phyloP scores from a whole-genome alignment of 2,113 vertebrate species.

The Genyomyrus donnyi region DNA sequence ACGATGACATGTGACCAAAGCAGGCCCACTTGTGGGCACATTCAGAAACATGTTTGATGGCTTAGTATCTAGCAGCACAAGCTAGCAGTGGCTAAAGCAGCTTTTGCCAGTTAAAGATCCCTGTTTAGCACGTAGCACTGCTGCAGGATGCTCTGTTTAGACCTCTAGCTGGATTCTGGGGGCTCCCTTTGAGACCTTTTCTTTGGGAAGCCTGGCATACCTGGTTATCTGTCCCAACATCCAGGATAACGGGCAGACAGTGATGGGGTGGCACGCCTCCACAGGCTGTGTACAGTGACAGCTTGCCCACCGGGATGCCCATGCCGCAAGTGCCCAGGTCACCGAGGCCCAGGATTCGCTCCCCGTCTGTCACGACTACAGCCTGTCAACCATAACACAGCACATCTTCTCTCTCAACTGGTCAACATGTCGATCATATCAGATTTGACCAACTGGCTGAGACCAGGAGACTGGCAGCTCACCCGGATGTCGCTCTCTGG shows the following conservation, averaged over 20 bases:
- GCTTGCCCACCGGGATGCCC: slow-evolving; percentile 95
- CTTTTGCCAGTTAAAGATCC: not conserved
- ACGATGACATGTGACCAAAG: not conserved
- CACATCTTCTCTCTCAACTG: not conserved
- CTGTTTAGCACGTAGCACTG: not conserved
- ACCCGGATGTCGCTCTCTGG: slow-evolving; percentile 80
- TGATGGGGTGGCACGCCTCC: slow-evolving; percentile 84
- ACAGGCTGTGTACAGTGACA: slow-evolving; percentile 91
- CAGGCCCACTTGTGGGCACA: not conserved
- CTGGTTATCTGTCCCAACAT: slow-evolving; percentile 94
- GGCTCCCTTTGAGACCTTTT: not conserved
- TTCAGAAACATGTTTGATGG: not conserved
- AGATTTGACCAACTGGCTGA: not conserved
- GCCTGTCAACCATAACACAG: slow-evolving; percentile 59
- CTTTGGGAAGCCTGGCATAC: slow-evolving; percentile 48
- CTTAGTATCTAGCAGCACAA: not conserved
- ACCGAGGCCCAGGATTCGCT: slow-evolving; percentile 91
- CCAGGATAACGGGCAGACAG: slow-evolving; percentile 85
- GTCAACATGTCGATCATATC: not conserved
- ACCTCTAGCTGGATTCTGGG: not conserved
- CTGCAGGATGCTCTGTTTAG: not conserved
- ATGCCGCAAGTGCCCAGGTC: slow-evolving; percentile 93
- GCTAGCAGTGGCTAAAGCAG: not conserved
- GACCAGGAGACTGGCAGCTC: slow-evolving; percentile 28
- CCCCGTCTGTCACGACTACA: slow-evolving; percentile 89